These are phyloP conservation scores for Galerucella nymphaeae DNA, from an alignment of 2,888 invertebrate species.

Conservation along the genomic window DNA sequence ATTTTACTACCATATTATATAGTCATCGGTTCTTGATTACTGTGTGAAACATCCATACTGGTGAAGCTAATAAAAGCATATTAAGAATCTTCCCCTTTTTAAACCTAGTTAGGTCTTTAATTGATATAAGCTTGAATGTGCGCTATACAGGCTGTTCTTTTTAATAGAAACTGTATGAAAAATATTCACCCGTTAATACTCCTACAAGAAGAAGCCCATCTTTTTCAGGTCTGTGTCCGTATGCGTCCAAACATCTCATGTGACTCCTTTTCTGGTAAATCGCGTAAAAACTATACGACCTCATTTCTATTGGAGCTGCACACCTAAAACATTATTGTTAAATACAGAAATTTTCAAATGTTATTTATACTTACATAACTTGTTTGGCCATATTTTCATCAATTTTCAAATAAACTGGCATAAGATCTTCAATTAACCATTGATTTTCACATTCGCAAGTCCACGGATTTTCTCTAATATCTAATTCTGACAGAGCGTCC, in stretches of 20 bases:
- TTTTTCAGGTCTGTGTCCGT: slow-evolving; percentile 73
- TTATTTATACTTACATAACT: slow-evolving; percentile 64
- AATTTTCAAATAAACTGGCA: slow-evolving; percentile 67
- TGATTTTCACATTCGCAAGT: slow-evolving; percentile 83
- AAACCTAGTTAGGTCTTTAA: too few species aligned
- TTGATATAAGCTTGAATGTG: too few species aligned
- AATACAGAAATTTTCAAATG: not conserved
- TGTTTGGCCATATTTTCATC: slow-evolving; percentile 63
- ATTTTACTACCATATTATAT: too few species aligned
- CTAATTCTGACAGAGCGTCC: slow-evolving; percentile 75
- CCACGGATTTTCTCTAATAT: slow-evolving; percentile 80
- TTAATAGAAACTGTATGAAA: too few species aligned
- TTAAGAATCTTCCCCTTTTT: too few species aligned
- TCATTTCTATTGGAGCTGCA: slow-evolving; percentile 74
- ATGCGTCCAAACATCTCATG: slow-evolving; percentile 76
- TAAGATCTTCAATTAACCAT: slow-evolving; percentile 78
- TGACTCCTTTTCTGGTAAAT: slow-evolving; percentile 68
- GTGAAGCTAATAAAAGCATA: too few species aligned
- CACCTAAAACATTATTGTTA: slow-evolving; percentile 68
- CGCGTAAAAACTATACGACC: slow-evolving; percentile 69
- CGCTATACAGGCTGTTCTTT: too few species aligned
- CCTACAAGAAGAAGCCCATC: slow-evolving; percentile 79
- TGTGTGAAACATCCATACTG: too few species aligned
- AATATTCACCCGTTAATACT: slow-evolving; percentile 70
- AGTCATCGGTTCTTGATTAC: too few species aligned